A percentile compares a stretch with the other conserved stretches of the same genome.
phyloP scores from a whole-genome alignment of 2,888 invertebrate genomes.

The Asteroscopus sphinx region DNA sequence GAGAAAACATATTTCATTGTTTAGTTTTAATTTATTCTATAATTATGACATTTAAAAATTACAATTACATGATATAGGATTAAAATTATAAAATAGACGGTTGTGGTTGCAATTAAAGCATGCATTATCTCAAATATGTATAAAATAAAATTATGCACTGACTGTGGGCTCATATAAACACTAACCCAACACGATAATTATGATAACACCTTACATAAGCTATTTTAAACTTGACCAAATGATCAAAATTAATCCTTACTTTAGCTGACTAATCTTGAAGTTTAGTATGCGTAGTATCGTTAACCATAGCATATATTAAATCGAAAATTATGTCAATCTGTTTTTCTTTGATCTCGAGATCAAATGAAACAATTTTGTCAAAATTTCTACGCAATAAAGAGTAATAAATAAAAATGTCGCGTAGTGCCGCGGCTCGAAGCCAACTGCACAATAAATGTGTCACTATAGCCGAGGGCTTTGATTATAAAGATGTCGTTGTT shows the following conservation, averaged over 20 bases:
- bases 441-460: conserved; percentile 63
- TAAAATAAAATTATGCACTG: no score
- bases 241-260: conserved; percentile 46
- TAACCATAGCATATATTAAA: conserved; percentile 48
- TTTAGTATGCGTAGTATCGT: conserved; percentile 34
- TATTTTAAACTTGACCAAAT: conserved; percentile 12
- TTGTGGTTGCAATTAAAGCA: no score
- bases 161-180: no score
- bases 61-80: no score
- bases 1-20: no score
- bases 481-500: conserved; percentile 57
- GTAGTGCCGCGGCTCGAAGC: conserved; percentile 48
- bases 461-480: conserved; percentile 56
- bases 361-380: conserved; percentile 61
- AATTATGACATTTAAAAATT: no score
- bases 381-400: conserved; percentile 54
- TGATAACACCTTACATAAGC: no score
- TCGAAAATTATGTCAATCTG: conserved; percentile 57
- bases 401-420: conserved; percentile 54
- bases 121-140: no score
- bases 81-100: no score
- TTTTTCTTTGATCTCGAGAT: conserved; percentile 58
- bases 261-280: conserved; percentile 39
- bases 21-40: no score
- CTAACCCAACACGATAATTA: not conserved